A percentile compares a stretch with the other conserved stretches of the same genome.
These are phyloP conservation scores for Acanthosoma haemorrhoidale DNA, from an alignment of 2,888 invertebrate species.

Conservation along the genomic window DNA sequence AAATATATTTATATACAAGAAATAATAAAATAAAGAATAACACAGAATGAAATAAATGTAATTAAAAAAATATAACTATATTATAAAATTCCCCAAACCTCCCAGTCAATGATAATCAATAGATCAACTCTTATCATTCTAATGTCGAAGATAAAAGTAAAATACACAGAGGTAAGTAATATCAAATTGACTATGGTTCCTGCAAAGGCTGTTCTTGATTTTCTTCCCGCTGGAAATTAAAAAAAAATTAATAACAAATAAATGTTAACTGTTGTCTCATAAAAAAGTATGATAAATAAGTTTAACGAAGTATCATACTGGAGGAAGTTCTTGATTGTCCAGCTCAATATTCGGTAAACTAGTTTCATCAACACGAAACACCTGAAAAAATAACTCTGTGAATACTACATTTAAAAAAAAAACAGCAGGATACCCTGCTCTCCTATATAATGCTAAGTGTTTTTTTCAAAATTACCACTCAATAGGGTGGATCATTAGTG, in stretches of 20 bases:
- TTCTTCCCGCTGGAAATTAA: constrained; percentile 17
- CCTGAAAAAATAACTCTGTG: constrained; percentile 1
- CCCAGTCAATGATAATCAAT: neutral
- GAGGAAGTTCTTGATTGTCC: constrained; percentile 31
- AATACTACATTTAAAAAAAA: neutral
- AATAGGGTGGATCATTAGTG: too few relatives aligned
- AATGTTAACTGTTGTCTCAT: neutral
- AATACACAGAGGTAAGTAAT: constrained; percentile 23
- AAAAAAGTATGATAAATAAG: neutral
- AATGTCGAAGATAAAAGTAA: constrained; percentile 20
- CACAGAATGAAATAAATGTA: neutral
- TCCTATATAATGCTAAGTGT: too few relatives aligned
- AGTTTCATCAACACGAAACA: constrained; percentile 21
- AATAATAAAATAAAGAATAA: neutral
- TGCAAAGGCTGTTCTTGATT: constrained; percentile 28
- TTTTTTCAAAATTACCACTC: too few relatives aligned
- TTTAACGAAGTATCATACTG: constrained; percentile 15
- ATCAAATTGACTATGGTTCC: constrained; percentile 27
- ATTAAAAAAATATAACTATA: neutral
- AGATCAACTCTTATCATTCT: neutral
- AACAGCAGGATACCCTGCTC: too few relatives aligned
- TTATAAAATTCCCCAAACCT: neutral
- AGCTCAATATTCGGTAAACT: constrained; percentile 23
- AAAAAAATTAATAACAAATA: neutral
- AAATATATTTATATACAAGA: neutral